phyloP scores from a whole-genome alignment of 2,113 vertebrate species.

The Syrrhaptes paradoxus region DNA sequence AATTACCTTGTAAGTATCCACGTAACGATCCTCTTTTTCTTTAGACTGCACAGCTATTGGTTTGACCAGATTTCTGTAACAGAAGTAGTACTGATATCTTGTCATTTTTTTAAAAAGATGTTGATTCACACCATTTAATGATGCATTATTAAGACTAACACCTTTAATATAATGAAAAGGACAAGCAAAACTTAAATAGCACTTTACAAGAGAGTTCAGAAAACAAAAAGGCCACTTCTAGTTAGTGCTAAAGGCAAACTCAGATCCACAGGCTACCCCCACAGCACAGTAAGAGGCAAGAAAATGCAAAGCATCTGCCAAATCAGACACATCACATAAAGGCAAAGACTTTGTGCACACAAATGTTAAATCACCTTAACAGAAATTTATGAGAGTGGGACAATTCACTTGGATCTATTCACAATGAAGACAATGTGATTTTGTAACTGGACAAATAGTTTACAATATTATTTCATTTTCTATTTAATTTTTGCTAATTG shows the following conservation, averaged over 20 bases:
- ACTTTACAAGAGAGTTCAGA: not conserved
- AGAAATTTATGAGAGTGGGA: not conserved
- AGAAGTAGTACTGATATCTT: not conserved
- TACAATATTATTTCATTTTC: not conserved
- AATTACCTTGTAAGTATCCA: conserved; percentile 93
- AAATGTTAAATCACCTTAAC: not conserved
- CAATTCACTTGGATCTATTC: not conserved
- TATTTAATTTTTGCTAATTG: not conserved
- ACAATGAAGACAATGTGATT: not conserved
- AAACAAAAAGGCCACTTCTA: not conserved
- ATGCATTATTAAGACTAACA: not conserved
- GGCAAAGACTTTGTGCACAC: not conserved
- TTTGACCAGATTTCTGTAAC: conserved; percentile 89
- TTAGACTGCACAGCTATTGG: conserved; percentile 98
- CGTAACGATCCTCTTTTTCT: conserved; percentile 97
- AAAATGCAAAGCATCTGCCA: not conserved
- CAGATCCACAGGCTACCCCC: not conserved
- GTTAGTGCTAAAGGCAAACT: not conserved
- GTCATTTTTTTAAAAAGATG: not conserved
- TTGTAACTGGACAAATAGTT: not conserved
- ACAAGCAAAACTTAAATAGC: not conserved
- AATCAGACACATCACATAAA: not conserved
- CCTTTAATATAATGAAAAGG: not conserved
- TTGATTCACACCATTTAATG: not conserved
- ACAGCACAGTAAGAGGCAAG: not conserved